Evolutionary conservation across 2,797 vertebrate genomes (phyloP).

Genomic region (Luscinia megarhynchos): DNA sequence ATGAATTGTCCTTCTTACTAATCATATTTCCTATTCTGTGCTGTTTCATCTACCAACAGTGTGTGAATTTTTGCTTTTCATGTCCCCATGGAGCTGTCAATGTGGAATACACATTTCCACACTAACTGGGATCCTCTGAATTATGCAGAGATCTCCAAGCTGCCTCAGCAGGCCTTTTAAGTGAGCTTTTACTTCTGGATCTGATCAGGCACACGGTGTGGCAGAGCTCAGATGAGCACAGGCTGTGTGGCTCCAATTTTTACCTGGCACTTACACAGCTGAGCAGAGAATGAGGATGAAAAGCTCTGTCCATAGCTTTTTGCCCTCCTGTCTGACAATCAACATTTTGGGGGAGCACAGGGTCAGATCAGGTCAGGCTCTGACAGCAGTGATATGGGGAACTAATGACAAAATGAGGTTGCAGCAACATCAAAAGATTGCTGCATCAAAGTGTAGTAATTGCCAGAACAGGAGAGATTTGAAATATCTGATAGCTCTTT

Average conservation of each 20-base stretch:
- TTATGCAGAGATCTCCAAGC: background rate
- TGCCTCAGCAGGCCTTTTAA: background rate
- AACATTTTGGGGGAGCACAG: accelerated
- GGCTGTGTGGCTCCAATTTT: background rate
- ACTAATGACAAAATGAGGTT: slow-evolving; percentile 29
- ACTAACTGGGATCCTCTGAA: background rate
- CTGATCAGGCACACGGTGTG: background rate
- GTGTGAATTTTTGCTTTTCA: background rate
- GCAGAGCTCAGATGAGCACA: background rate
- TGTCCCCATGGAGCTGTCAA: background rate
- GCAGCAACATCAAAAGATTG: slow-evolving; percentile 62
- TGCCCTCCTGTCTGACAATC: background rate
- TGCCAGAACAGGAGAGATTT: slow-evolving; percentile 59
- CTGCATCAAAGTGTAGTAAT: slow-evolving; percentile 50
- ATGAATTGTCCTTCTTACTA: background rate
- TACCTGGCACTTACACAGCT: background rate
- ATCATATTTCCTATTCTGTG: background rate
- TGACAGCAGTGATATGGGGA: background rate
- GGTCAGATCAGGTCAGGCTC: slow-evolving; percentile 23
- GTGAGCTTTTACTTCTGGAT: background rate
- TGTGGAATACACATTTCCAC: background rate
- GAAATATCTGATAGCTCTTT: slow-evolving; percentile 44
- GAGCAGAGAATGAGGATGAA: background rate
- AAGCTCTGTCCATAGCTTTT: background rate
- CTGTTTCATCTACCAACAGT: background rate